A percentile compares a stretch with the other conserved stretches of the same genome.
These are phyloP conservation scores for Sakesphorus luctuosus DNA, from an alignment of 2,113 vertebrate species.

Conservation along the genomic window DNA sequence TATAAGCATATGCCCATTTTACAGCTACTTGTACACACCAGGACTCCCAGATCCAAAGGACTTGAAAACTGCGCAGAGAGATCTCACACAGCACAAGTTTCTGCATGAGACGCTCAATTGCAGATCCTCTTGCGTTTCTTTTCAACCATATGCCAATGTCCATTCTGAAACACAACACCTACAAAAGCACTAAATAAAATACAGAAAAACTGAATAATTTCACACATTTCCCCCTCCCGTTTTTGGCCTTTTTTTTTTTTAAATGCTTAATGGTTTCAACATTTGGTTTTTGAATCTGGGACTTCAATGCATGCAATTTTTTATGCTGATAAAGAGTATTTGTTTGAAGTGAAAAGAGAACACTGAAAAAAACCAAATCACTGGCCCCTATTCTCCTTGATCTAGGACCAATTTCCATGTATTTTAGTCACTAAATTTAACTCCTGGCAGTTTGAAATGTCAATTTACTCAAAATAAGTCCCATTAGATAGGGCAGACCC, in stretches of 20 bases:
- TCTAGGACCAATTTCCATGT: background rate
- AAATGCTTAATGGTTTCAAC: background rate
- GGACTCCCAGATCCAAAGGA: background rate
- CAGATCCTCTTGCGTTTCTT: background rate
- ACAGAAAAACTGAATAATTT: background rate
- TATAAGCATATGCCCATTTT: background rate
- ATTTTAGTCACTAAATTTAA: conserved; percentile 14
- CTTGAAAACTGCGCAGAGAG: background rate
- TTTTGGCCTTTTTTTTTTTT: background rate
- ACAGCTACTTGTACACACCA: background rate
- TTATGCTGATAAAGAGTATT: background rate
- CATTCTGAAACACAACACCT: background rate
- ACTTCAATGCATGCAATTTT: background rate
- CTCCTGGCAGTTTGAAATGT: background rate
- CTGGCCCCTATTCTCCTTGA: background rate
- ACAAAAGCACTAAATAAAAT: background rate
- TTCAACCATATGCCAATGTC: background rate
- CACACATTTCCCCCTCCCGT: background rate
- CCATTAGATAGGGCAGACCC: background rate
- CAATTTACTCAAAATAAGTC: background rate
- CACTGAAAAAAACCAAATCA: background rate
- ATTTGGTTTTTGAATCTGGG: background rate
- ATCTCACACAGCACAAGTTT: background rate
- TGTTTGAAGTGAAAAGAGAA: background rate
- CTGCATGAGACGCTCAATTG: background rate